Evolutionary conservation across 2,797 vertebrate species (phyloP).

Genomic region (Tachyglossus aculeatus): DNA sequence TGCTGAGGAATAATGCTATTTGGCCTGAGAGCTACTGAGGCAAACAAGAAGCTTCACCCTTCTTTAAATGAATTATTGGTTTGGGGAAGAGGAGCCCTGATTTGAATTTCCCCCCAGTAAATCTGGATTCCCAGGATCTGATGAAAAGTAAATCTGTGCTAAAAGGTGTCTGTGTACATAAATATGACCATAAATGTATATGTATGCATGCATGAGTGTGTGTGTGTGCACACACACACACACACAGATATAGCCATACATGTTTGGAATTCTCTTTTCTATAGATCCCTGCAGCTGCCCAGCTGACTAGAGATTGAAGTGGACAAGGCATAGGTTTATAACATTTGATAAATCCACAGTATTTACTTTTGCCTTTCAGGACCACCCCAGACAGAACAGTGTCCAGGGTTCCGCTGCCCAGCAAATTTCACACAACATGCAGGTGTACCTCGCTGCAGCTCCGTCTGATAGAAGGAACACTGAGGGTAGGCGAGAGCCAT

Average conservation of each 20-base stretch:
- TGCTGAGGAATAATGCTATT: too few species aligned
- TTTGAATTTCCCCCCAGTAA: too few species aligned
- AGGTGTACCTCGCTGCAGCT: background rate
- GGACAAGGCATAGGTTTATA: constrained; percentile 25
- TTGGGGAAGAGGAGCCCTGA: too few species aligned
- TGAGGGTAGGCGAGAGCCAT: constrained; percentile 29
- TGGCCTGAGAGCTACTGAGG: too few species aligned
- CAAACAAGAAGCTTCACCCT: too few species aligned
- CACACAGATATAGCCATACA: too few species aligned
- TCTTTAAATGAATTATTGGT: too few species aligned
- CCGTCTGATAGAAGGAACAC: constrained; percentile 10
- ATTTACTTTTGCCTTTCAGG: constrained; percentile 47
- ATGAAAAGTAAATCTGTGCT: too few species aligned
- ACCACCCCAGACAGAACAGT: constrained; percentile 46
- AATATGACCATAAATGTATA: background rate
- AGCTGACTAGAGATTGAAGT: constrained; percentile 45
- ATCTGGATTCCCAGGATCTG: too few species aligned
- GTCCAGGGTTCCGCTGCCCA: constrained; percentile 35
- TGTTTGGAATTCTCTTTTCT: constrained; percentile 41
- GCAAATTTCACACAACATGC: constrained; percentile 31
- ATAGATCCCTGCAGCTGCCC: constrained; percentile 28
- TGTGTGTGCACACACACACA: too few species aligned
- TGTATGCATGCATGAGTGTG: background rate
- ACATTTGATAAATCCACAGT: background rate
- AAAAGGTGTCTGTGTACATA: background rate